Conservation (phyloP, 2,797 vertebrate genomes). For the Sebastolobus alascanus region DNA sequence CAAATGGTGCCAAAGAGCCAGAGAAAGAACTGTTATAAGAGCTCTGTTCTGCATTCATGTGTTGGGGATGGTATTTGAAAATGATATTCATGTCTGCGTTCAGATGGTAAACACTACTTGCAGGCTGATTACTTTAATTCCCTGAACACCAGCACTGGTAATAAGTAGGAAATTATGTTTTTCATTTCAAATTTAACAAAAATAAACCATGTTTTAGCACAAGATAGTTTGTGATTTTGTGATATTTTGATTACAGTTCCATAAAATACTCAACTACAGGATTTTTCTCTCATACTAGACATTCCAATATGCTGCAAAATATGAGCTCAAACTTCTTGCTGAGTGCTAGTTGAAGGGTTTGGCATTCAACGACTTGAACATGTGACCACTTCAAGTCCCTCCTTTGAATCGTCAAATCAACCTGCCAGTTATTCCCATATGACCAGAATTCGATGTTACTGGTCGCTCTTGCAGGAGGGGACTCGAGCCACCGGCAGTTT, state of each 20-base stretch:
- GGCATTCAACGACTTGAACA: slow-evolving; percentile 23
- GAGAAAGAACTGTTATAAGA: neutral
- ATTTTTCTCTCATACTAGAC: neutral
- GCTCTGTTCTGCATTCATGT: slow-evolving; percentile 5
- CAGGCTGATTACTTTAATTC: slow-evolving; percentile 38
- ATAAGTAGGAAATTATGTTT: slow-evolving; percentile 39
- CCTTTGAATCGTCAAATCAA: slow-evolving; percentile 26
- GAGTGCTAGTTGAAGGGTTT: slow-evolving; percentile 17
- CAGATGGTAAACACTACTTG: slow-evolving; percentile 14
- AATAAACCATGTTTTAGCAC: slow-evolving; percentile 1
- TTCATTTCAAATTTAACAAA: slow-evolving; percentile 35
- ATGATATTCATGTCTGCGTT: slow-evolving; percentile 40
- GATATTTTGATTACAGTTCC: neutral
- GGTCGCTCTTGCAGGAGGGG: slow-evolving; percentile 17
- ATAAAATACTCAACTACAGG: neutral
- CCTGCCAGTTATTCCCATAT: slow-evolving; percentile 30
- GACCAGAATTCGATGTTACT: slow-evolving; percentile 19
- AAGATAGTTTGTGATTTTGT: slow-evolving; percentile 7
- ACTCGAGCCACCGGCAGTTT: slow-evolving; percentile 40
- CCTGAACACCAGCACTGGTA: slow-evolving; percentile 30
- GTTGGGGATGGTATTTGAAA: slow-evolving; percentile 20
- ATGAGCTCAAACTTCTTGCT: slow-evolving; percentile 10
- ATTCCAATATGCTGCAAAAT: slow-evolving; percentile 11
- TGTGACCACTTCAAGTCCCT: slow-evolving; percentile 33
- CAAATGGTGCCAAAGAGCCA: slow-evolving; percentile 12